These are phyloP conservation scores for Zapus hudsonius DNA, from an alignment of 2,113 vertebrate genomes.

Conservation along the genomic window DNA sequence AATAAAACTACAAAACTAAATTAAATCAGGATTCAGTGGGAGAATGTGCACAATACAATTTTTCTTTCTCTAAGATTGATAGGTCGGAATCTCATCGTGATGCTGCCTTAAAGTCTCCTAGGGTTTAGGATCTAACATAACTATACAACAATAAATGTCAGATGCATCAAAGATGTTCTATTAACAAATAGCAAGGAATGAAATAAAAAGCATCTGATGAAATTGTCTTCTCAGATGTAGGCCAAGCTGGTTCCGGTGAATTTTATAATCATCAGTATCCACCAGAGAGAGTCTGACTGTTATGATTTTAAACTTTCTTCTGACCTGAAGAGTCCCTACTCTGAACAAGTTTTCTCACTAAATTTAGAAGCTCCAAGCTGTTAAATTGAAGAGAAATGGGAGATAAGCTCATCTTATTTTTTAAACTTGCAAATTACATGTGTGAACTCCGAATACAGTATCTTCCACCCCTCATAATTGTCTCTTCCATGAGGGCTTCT, in stretches of 20 bases:
- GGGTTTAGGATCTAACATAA: not conserved
- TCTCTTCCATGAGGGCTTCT: not conserved
- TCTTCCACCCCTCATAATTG: slow-evolving; percentile 43
- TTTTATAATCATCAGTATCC: not conserved
- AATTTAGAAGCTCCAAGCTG: slow-evolving; percentile 58
- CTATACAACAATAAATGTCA: not conserved
- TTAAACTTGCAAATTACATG: slow-evolving; percentile 59
- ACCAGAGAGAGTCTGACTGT: not conserved
- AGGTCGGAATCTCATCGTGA: slow-evolving; percentile 15
- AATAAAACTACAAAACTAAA: slow-evolving; percentile 73
- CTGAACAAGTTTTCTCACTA: slow-evolving; percentile 46
- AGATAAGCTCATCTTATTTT: slow-evolving; percentile 66
- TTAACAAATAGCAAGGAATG: not conserved
- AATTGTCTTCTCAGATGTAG: not conserved
- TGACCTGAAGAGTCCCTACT: not conserved
- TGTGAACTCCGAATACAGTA: slow-evolving; percentile 43
- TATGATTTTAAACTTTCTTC: slow-evolving; percentile 37
- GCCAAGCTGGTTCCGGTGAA: not conserved
- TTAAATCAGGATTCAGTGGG: slow-evolving; percentile 59
- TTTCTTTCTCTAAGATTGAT: slow-evolving; percentile 52
- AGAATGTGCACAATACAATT: slow-evolving; percentile 49
- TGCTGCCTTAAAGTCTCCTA: not conserved
- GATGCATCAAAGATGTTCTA: not conserved
- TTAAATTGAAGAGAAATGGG: slow-evolving; percentile 44
- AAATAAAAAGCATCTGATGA: not conserved